phyloP scores from a whole-genome alignment of 2,797 vertebrate genomes.

The Harpagifer antarcticus region DNA sequence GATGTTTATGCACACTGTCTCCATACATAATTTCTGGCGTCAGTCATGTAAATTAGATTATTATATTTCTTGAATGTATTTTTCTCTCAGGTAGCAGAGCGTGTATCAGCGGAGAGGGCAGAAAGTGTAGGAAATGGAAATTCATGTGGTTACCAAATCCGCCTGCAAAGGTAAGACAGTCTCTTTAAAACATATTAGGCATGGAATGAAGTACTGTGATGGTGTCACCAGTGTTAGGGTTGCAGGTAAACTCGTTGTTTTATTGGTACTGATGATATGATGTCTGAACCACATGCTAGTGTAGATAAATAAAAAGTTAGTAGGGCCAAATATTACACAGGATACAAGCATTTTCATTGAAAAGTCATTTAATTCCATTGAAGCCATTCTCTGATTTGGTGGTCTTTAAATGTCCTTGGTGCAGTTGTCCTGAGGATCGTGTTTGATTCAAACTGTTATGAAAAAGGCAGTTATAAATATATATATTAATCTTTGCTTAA shows the following conservation, averaged over 20 bases:
- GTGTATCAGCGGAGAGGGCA: conserved; percentile 94
- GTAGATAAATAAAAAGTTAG: background rate
- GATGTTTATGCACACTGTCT: background rate
- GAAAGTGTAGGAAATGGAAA: conserved; percentile 92
- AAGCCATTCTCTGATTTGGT: background rate
- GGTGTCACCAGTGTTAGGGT: background rate
- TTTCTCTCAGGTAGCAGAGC: conserved; percentile 91
- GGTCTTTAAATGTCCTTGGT: too few species aligned
- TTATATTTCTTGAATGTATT: background rate
- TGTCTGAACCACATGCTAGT: background rate
- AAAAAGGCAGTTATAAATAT: background rate
- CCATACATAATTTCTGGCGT: background rate
- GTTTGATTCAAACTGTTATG: background rate
- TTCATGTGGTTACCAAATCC: conserved; percentile 98
- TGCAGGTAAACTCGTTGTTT: background rate
- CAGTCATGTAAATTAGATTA: background rate
- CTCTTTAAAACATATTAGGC: conserved; percentile 8
- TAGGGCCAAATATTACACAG: background rate
- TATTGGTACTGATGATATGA: background rate
- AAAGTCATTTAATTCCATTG: conserved; percentile 1
- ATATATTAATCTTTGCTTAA: too few species aligned
- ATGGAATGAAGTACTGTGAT: conserved; percentile 6
- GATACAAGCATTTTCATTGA: background rate
- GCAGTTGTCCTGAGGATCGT: background rate
- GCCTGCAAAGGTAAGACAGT: conserved; percentile 91